Evolutionary conservation across 2,797 vertebrate genomes (phyloP).

Genomic region (Megaceryle alcyon): DNA sequence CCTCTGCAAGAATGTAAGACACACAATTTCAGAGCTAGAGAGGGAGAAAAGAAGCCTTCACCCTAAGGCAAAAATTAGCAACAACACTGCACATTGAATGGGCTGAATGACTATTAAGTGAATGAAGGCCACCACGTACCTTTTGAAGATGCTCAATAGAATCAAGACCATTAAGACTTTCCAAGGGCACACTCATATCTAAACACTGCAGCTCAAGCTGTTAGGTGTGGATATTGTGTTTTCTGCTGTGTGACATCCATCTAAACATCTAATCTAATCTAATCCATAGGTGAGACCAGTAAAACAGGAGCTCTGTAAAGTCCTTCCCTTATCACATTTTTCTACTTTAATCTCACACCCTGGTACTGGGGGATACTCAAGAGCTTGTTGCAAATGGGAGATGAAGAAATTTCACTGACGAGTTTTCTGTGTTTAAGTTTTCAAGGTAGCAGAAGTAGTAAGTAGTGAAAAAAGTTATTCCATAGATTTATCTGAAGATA

Average conservation of each 20-base stretch:
- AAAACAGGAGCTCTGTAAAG: background rate
- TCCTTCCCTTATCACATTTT: background rate
- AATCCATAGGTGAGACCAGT: background rate
- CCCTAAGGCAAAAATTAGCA: no score
- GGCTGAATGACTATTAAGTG: no score
- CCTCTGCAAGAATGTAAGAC: no score
- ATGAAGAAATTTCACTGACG: background rate
- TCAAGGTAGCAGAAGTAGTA: background rate
- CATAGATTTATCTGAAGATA: no score
- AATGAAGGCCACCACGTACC: no score
- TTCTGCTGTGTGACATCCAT: background rate
- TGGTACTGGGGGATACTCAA: background rate
- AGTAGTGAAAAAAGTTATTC: no score
- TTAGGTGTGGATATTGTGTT: background rate
- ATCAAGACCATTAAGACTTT: no score
- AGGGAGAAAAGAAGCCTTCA: no score
- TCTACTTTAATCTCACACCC: rapidly evolving
- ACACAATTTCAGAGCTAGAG: no score
- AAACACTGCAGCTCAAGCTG: background rate
- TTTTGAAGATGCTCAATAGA: no score
- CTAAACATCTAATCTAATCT: background rate
- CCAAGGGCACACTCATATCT: background rate
- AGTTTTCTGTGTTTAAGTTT: background rate
- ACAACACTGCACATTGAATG: no score
- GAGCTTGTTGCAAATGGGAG: background rate